Conservation (phyloP, 1,140 invertebrate species). For the Galleria mellonella region DNA sequence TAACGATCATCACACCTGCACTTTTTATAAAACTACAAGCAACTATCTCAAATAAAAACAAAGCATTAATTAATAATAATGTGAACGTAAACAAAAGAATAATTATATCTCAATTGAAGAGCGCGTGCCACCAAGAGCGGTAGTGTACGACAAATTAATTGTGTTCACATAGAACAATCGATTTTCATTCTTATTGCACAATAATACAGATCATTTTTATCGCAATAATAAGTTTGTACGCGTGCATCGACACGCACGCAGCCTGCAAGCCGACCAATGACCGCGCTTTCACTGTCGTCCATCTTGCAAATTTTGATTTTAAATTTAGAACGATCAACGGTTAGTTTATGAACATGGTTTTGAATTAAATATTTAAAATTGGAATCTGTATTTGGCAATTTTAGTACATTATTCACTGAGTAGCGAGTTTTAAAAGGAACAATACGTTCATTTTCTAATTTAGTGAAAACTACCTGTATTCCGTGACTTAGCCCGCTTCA, state of each 20-base stretch:
- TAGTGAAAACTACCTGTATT: too few relatives aligned
- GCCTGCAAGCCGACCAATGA: slow-evolving; percentile 55
- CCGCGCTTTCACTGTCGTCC: slow-evolving; percentile 66
- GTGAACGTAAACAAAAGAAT: slow-evolving; percentile 50
- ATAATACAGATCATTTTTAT: not conserved
- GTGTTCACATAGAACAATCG: not conserved
- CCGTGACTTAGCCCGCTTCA: too few relatives aligned
- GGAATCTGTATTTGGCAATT: too few relatives aligned
- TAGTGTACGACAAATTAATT: slow-evolving; percentile 53
- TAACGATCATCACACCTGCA: not conserved
- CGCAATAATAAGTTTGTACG: slow-evolving; percentile 25
- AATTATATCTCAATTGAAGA: slow-evolving; percentile 53
- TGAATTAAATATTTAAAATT: not conserved
- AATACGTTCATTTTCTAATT: too few relatives aligned
- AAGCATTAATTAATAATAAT: not conserved
- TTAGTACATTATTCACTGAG: too few relatives aligned
- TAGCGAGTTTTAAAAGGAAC: too few relatives aligned
- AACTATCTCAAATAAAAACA: not conserved
- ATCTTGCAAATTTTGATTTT: slow-evolving; percentile 63
- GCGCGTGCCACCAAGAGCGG: slow-evolving; percentile 46
- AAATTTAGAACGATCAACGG: slow-evolving; percentile 43
- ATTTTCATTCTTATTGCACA: slow-evolving; percentile 19
- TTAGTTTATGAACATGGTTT: not conserved
- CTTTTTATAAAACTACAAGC: slow-evolving; percentile 5
- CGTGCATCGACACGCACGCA: slow-evolving; percentile 51